phyloP scores from a whole-genome alignment of 2,888 invertebrate genomes.

The Himalopsyche japonica region DNA sequence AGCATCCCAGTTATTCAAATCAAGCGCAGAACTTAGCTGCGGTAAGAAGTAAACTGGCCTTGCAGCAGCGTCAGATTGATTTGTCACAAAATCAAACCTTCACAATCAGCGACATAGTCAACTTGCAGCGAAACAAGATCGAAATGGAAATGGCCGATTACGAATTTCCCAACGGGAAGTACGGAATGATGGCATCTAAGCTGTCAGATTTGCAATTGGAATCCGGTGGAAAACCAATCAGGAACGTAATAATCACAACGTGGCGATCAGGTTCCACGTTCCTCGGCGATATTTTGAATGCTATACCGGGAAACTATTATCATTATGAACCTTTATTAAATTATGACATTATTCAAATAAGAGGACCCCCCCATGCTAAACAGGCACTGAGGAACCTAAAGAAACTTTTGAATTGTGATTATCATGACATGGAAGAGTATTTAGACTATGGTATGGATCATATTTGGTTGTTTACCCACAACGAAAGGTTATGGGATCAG shows the following conservation, averaged over 20 bases:
- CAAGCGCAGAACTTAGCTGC: conserved; percentile 1
- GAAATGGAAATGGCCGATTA: conserved; percentile 64
- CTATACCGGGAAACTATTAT: conserved; percentile 85
- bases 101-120: conserved; percentile 62
- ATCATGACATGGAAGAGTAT: conserved; percentile 73
- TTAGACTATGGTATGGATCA: conserved; percentile 77
- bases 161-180: conserved; percentile 62
- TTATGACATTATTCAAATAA: conserved; percentile 80
- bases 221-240: conserved; percentile 66
- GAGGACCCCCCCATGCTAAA: conserved; percentile 72
- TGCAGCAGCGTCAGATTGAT: conserved; percentile 35
- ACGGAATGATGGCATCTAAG: conserved; percentile 56
- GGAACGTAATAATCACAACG: conserved; percentile 81
- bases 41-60: conserved; percentile 26
- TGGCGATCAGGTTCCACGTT: conserved; percentile 93
- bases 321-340: conserved; percentile 88
- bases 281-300: conserved; percentile 80
- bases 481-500: conserved; percentile 75
- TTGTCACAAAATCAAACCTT: conserved; percentile 38
- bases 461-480: conserved; percentile 82
- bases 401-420: conserved; percentile 77
- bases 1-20: conserved; percentile 1
- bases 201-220: conserved; percentile 69
- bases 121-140: conserved; percentile 59
- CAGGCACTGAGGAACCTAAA: conserved; percentile 70